A percentile compares a stretch with the other conserved stretches of the same genome.
These are phyloP conservation scores for Helicoverpa assulta DNA, from an alignment of 2,888 invertebrate genomes.

Conservation along the genomic window DNA sequence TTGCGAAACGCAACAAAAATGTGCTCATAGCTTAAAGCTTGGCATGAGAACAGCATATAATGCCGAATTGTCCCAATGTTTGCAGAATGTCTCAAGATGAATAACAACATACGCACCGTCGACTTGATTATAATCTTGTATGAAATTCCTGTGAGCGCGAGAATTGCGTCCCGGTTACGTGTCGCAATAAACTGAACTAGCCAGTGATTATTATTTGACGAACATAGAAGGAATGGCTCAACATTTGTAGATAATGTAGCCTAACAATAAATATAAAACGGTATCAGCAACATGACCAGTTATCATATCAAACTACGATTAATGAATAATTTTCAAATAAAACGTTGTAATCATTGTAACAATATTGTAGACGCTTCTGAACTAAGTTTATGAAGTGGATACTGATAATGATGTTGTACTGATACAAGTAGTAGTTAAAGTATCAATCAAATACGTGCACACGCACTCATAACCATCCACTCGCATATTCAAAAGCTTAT, in stretches of 20 bases:
- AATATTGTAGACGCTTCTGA: too few relatives aligned
- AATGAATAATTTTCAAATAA: too few relatives aligned
- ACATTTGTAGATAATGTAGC: not conserved
- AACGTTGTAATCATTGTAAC: too few relatives aligned
- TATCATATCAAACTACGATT: not conserved
- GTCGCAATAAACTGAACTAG: slow-evolving; percentile 65
- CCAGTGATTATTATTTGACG: slow-evolving; percentile 49
- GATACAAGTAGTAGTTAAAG: slow-evolving; percentile 1
- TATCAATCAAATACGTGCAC: slow-evolving; percentile 2
- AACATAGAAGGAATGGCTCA: slow-evolving; percentile 24
- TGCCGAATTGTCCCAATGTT: slow-evolving; percentile 50
- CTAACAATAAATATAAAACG: not conserved
- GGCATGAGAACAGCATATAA: slow-evolving; percentile 45
- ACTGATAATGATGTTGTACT: too few relatives aligned
- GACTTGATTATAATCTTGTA: slow-evolving; percentile 74
- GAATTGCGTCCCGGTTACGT: slow-evolving; percentile 79
- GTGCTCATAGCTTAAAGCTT: slow-evolving; percentile 30
- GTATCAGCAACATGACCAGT: not conserved
- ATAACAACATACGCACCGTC: slow-evolving; percentile 61
- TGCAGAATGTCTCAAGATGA: slow-evolving; percentile 60
- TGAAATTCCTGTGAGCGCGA: slow-evolving; percentile 79
- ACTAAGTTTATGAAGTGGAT: too few relatives aligned
- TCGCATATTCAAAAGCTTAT: slow-evolving; percentile 21
- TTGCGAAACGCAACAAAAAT: slow-evolving; percentile 40
- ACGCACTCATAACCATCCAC: not conserved